Percentiles rank a stretch among this genome's conserved stretches.
phyloP scores from a whole-genome alignment of 1,140 invertebrate genomes.

The Calosoma granatense region DNA sequence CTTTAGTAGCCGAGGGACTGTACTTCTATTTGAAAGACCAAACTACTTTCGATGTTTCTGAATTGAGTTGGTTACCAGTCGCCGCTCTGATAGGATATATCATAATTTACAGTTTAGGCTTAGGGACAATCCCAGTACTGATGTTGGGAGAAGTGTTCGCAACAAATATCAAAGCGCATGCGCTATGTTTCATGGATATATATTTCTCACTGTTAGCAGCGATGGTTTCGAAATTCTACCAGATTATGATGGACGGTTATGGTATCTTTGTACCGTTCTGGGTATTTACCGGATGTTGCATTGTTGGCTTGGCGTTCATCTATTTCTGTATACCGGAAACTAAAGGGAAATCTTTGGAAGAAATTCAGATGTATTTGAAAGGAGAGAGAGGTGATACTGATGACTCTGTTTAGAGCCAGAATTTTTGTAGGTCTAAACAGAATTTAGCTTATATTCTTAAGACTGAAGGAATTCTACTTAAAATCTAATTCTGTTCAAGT shows the following conservation, averaged over 20 bases:
- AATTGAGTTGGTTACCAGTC: conserved; percentile 49
- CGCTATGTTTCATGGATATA: conserved; percentile 57
- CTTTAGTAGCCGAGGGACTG: conserved; percentile 44
- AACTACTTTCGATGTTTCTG: conserved; percentile 25
- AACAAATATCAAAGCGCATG: conserved; percentile 54
- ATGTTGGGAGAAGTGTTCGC: conserved; percentile 67
- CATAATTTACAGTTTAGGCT: conserved; percentile 55
- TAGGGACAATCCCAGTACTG: conserved; percentile 59
- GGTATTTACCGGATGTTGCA: conserved; percentile 57
- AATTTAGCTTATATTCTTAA: no score
- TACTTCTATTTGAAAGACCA: conserved; percentile 48
- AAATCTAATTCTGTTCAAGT: no score
- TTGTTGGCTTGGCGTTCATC: conserved; percentile 51
- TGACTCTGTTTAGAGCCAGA: no score
- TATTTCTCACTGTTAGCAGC: conserved; percentile 64
- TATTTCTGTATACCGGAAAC: conserved; percentile 64
- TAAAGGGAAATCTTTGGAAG: conserved; percentile 64
- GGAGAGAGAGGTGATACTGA: conserved; percentile 17
- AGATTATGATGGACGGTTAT: conserved; percentile 46
- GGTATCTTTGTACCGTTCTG: conserved; percentile 61
- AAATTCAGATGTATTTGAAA: conserved; percentile 26
- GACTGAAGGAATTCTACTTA: neutral
- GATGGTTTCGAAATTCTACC: conserved; percentile 62
- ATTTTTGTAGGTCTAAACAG: no score
- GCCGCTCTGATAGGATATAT: conserved; percentile 58